Percentiles rank a stretch among this genome's conserved stretches.
These are phyloP conservation scores for Callopanchax toddi DNA, from an alignment of 2,113 vertebrate genomes.

Conservation along the genomic window DNA sequence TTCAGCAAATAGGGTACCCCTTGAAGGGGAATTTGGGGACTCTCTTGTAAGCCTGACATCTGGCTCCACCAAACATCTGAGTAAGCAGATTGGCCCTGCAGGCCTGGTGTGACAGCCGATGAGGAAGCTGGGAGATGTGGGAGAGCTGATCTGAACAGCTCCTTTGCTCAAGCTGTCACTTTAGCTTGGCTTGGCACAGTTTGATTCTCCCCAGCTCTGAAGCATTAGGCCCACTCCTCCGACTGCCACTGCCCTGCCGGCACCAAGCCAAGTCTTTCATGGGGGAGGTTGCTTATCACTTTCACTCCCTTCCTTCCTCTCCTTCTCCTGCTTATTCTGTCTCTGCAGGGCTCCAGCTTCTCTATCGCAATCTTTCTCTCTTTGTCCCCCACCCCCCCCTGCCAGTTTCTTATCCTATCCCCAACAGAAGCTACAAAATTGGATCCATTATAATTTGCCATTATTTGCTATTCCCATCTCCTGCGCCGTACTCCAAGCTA, in stretches of 20 bases:
- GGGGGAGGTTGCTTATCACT: conserved; percentile 60
- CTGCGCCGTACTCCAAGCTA: conserved; percentile 30
- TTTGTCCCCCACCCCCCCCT: conserved; percentile 39
- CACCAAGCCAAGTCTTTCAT: conserved; percentile 62
- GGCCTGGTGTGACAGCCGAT: conserved; percentile 68
- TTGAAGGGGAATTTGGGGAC: conserved; percentile 54
- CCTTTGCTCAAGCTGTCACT: conserved; percentile 72
- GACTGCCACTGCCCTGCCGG: conserved; percentile 65
- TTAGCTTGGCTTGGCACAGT: conserved; percentile 67
- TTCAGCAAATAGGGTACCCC: conserved; percentile 52
- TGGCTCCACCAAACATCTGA: conserved; percentile 75
- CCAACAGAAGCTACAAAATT: conserved; percentile 44
- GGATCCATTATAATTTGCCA: conserved; percentile 61
- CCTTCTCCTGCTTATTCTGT: conserved; percentile 36
- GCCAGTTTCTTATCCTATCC: conserved; percentile 49
- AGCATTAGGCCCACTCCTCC: conserved; percentile 58
- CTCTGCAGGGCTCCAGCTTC: conserved; percentile 44
- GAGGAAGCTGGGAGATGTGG: conserved; percentile 68
- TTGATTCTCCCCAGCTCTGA: conserved; percentile 59
- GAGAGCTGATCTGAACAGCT: conserved; percentile 61
- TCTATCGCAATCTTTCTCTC: conserved; percentile 38
- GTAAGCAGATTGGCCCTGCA: conserved; percentile 75
- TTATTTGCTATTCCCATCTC: conserved; percentile 53
- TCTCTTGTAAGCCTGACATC: conserved; percentile 64
- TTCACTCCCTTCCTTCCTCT: conserved; percentile 50